These are phyloP conservation scores for Corbicula japonica DNA, from an alignment of 2,888 invertebrate genomes.

Conservation along the genomic window DNA sequence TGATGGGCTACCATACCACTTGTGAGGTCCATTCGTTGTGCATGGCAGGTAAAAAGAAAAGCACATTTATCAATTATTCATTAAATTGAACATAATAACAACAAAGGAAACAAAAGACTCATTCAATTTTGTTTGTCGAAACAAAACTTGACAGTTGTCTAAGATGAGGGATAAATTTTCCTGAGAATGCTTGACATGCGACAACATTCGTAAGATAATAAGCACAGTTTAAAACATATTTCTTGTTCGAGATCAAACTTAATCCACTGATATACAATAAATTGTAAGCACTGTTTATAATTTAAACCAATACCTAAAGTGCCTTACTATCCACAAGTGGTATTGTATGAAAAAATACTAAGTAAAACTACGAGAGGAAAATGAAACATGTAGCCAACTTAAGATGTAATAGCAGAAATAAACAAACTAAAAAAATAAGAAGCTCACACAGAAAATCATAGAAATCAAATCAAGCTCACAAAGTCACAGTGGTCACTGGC, in stretches of 20 bases:
- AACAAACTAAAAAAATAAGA: constrained; percentile 22
- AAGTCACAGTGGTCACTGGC: constrained; percentile 42
- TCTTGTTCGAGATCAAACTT: too few species aligned
- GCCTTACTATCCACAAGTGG: constrained; percentile 48
- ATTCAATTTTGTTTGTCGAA: too few species aligned
- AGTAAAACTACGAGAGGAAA: constrained; percentile 40
- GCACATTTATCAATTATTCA: background rate
- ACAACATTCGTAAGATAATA: too few species aligned
- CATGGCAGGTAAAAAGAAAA: constrained; percentile 4
- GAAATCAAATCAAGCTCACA: constrained; percentile 34
- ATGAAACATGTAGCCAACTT: constrained; percentile 32
- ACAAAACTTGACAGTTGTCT: too few species aligned
- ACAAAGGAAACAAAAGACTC: too few species aligned
- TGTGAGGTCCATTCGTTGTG: constrained; percentile 23
- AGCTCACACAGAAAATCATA: constrained; percentile 29
- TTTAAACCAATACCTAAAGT: too few species aligned
- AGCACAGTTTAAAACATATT: too few species aligned
- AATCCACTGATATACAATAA: too few species aligned
- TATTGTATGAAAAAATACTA: constrained; percentile 47
- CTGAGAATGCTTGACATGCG: too few species aligned
- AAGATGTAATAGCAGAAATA: constrained; percentile 32
- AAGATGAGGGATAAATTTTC: too few species aligned
- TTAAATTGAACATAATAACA: too few species aligned
- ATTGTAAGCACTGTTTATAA: too few species aligned
- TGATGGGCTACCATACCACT: constrained; percentile 63